Base-by-base conservation (phyloP, 2,113 vertebrate genomes). In the Nothocercus nigrocapillus region DNA sequence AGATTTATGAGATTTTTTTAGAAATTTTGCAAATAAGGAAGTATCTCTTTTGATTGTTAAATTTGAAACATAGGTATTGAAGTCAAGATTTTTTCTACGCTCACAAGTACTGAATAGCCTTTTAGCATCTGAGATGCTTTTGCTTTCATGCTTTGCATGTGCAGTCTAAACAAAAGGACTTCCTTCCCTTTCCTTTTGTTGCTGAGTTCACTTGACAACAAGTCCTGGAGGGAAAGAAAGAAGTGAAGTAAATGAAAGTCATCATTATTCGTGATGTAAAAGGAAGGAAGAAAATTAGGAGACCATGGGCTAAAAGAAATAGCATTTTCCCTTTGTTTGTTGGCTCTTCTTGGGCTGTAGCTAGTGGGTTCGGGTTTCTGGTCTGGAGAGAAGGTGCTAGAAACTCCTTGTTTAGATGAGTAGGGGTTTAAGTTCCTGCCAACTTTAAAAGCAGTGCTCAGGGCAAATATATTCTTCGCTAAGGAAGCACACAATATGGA, bases 161-260 rank as follows among this genome's bases (percentile, higher is more conserved):
- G 34, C 9, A 47, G 3, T 7, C 19, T 38, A 51, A 72, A 1
- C 45, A 24, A 63, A 80, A 51, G 22, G 0, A 2, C n/a, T 25
- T 49, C 74, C 1, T 51, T 91, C 53, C 9, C 56, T 68, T 75
- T 75, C 1, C 4, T 85, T 61, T 77, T 40, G 11, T 22, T 80
- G 7, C 21, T 74, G 24, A 24, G 34, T 4, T 59, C 63, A 67
- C 11, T 45, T 70, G 13, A 25, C 30, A 67, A 51, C 11, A 59
- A 63, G 44, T 9, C 28, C 36, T 5, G 1, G 10, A 72, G 6
- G 36, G 25, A 75, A 66, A 9, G 16, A 70, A 63, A 27, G 16
- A 86, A 75, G 6, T 11, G 6, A 77, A 74, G 28, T 76, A 22
- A 47, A 17, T 19, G 30, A 73, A 40, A 7, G 8, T 62, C 24